Base-by-base conservation (phyloP, 2,888 invertebrate genomes). In the Mongoloraphidia duomilia region DNA sequence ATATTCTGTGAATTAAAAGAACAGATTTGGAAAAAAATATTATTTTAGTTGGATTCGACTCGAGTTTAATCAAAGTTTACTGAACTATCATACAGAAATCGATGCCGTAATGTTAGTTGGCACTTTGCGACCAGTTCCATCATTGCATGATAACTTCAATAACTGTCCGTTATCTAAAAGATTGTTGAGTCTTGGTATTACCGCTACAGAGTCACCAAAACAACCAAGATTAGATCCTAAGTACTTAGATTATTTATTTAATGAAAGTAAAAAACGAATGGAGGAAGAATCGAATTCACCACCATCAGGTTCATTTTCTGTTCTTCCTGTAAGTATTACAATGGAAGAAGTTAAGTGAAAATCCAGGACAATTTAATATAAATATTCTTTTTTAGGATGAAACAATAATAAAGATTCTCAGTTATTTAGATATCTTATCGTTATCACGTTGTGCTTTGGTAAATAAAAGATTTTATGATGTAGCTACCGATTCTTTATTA, bases 51-150 rank as follows among this genome's bases (percentile, higher is more conserved):
- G 83, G 51, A 68, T 93, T 54, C 77, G 91, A 56, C 68, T 94
- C 54, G 94, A 94, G 66, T 86, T 94, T 60, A 86, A 90, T 65
- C 90, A 90, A 63, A 78, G 76, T 51, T 69, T 78, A 47, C 71
- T 90, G 46, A 80, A 84, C 40, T 92, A 93, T 65, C 92, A 92
- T 63, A 87, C 89, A 11, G 87, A 90, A 61, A 68, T 94, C 46
- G 93, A 94, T 70, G 90, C 88, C 12, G 80, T 94, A 2, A 67
- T 85, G 53, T 68, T 93, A 36, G 79, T 80, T 55, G 93, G 93
- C 0, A 77, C 71, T 43, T 70, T 71, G 12, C 70, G 75, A n/a
- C 60, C 64, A 46, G 67, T 46, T n/a, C 39, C 39, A 26, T 46
- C 40, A 39, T 46, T 46, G 11, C 46, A 46, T 34, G 34, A 46